These are phyloP conservation scores for Euglossa dilemma DNA, from an alignment of 1,140 invertebrate genomes.

Conservation along the genomic window DNA sequence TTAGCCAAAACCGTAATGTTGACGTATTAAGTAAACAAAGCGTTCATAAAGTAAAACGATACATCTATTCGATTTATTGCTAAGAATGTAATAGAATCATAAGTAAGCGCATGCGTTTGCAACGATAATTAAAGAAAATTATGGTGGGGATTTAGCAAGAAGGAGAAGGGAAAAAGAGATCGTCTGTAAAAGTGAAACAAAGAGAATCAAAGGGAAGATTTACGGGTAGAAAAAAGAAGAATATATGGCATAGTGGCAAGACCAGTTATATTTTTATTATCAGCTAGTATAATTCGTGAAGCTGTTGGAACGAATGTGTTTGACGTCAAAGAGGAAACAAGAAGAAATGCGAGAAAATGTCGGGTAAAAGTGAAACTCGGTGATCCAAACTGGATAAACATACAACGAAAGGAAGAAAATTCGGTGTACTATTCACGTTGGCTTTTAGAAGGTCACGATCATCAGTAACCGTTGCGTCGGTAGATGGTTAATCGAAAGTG, in stretches of 20 bases:
- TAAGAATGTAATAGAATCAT: not conserved
- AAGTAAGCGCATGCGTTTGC: constrained; percentile 28
- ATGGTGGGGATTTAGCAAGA: constrained; percentile 10
- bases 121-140: constrained; percentile 24
- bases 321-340: constrained; percentile 17
- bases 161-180: constrained; percentile 47
- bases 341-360: constrained; percentile 61
- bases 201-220: constrained; percentile 19
- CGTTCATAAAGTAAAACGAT: not conserved
- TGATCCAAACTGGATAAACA: constrained; percentile 36
- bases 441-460: constrained; percentile 47
- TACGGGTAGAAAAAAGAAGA: constrained; percentile 39
- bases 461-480: constrained; percentile 25
- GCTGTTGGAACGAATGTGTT: constrained; percentile 30
- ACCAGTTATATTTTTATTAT: constrained; percentile 54
- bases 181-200: constrained; percentile 18
- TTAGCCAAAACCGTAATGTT: not conserved
- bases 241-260: constrained; percentile 34
- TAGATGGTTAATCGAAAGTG: constrained; percentile 50
- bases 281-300: constrained; percentile 33
- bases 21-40: not conserved
- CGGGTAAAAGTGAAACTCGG: constrained; percentile 57
- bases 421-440: constrained; percentile 17
- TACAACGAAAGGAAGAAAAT: constrained; percentile 19
- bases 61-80: constrained; percentile 3